Evolutionary conservation across 2,797 vertebrate species (phyloP).

Genomic region (Tokudaia tokunoshimensis): DNA sequence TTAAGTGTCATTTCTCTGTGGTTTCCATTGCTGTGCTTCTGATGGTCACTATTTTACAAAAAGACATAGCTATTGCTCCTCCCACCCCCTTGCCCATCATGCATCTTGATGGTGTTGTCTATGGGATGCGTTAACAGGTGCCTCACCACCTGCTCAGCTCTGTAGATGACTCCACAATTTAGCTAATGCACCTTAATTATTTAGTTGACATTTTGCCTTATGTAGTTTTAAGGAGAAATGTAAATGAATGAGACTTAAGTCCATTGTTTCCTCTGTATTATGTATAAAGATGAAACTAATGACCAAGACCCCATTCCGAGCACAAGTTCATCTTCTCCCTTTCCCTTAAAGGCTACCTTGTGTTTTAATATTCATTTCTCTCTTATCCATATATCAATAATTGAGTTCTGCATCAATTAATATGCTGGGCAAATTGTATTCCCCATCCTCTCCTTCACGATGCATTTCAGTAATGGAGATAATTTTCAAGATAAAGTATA

Average conservation of each 20-base stretch:
- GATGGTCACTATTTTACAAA: constrained; percentile 20
- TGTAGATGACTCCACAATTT: constrained; percentile 78
- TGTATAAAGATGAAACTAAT: constrained; percentile 7
- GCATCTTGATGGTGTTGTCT: constrained; percentile 20
- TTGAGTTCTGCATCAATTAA: constrained; percentile 75
- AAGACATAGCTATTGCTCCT: background rate
- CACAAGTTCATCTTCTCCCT: background rate
- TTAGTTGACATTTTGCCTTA: constrained; percentile 82
- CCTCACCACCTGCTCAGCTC: constrained; percentile 80
- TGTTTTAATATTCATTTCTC: constrained; percentile 78
- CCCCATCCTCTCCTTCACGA: constrained; percentile 57
- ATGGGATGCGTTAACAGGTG: constrained; percentile 77
- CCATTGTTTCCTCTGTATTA: background rate
- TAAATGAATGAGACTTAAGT: constrained; percentile 38
- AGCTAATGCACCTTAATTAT: constrained; percentile 86
- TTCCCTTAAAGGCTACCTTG: background rate
- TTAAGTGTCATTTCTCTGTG: background rate
- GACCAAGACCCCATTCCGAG: constrained; percentile 52
- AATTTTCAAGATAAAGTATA: constrained; percentile 80
- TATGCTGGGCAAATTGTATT: constrained; percentile 67
- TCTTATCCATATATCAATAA: constrained; percentile 83
- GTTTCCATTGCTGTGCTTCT: constrained; percentile 16
- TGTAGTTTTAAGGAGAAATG: constrained; percentile 65
- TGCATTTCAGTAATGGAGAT: constrained; percentile 79
- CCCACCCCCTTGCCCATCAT: background rate